A percentile compares a stretch with the other conserved stretches of the same genome.
Conservation (phyloP, 2,797 vertebrate genomes). For the Schizopygopsis pylzovi region DNA sequence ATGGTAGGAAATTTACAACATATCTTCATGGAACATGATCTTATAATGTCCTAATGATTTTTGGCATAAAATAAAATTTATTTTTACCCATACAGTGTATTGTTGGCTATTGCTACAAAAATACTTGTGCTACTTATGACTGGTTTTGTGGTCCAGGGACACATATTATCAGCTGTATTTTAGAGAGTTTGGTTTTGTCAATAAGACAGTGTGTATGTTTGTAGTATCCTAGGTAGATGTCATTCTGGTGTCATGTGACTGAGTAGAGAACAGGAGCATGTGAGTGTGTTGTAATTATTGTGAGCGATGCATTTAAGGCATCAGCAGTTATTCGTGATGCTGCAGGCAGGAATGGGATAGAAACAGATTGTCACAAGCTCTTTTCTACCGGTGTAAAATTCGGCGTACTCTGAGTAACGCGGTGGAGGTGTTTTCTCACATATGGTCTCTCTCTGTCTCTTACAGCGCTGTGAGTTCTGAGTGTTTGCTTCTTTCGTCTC, state of each 20-base stretch:
- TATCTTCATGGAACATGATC: no score
- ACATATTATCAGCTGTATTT: neutral
- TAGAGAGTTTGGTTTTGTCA: neutral
- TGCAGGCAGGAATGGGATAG: neutral
- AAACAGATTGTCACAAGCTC: neutral
- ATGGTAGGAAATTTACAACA: no score
- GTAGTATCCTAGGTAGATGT: neutral
- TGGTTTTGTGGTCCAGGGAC: no score
- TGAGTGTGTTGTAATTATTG: neutral
- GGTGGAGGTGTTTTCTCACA: neutral
- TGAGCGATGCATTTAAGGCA: slow-evolving; percentile 7
- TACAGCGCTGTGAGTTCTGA: slow-evolving; percentile 17
- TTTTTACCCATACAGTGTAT: no score
- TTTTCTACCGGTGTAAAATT: neutral
- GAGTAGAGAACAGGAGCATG: neutral
- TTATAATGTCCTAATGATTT: no score
- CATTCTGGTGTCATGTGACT: slow-evolving; percentile 42
- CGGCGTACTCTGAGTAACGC: neutral
- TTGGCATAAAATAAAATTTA: no score
- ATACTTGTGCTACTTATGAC: no score
- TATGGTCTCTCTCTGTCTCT: neutral
- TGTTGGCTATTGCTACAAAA: no score
- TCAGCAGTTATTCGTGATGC: neutral
- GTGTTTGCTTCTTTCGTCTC: neutral
- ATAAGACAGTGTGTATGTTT: neutral